Evolutionary conservation across 2,113 vertebrate genomes (phyloP).

Genomic region (Actenoides hombroni): DNA sequence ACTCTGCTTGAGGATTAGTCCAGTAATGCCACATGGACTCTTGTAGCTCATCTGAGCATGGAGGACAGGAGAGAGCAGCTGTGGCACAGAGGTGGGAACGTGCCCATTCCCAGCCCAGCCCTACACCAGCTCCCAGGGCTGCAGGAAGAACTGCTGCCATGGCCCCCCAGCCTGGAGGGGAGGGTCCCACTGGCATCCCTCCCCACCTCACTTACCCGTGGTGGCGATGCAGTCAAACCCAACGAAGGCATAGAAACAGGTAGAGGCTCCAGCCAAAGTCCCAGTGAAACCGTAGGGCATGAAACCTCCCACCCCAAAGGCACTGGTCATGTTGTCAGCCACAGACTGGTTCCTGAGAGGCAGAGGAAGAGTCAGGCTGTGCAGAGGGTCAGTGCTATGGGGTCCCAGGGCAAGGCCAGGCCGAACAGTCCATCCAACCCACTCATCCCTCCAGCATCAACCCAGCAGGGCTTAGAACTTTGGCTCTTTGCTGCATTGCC

Average conservation of each 20-base stretch:
- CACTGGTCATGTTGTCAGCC: slow-evolving; percentile 61
- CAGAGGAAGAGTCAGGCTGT: background rate
- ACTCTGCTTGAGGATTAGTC: background rate
- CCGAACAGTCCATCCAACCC: background rate
- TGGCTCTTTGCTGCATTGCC: background rate
- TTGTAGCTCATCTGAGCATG: background rate
- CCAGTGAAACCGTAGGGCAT: slow-evolving; percentile 84
- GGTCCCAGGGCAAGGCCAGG: background rate
- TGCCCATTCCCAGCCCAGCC: background rate
- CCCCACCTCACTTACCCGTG: slow-evolving; percentile 47
- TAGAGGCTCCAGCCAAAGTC: slow-evolving; percentile 83
- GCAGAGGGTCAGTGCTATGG: background rate
- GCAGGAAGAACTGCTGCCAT: background rate
- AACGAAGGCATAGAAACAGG: slow-evolving; percentile 89
- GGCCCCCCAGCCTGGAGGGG: background rate
- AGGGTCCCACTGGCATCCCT: background rate
- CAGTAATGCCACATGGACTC: background rate
- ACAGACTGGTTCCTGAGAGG: slow-evolving; percentile 73
- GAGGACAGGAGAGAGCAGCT: background rate
- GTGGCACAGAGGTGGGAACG: background rate
- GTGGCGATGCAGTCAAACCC: slow-evolving; percentile 90
- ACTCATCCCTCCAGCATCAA: background rate
- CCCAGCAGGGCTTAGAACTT: background rate
- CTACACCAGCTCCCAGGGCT: background rate
- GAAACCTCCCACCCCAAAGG: slow-evolving; percentile 82